Base-by-base conservation (phyloP, 2,797 vertebrate genomes). In the Myripristis murdjan region DNA sequence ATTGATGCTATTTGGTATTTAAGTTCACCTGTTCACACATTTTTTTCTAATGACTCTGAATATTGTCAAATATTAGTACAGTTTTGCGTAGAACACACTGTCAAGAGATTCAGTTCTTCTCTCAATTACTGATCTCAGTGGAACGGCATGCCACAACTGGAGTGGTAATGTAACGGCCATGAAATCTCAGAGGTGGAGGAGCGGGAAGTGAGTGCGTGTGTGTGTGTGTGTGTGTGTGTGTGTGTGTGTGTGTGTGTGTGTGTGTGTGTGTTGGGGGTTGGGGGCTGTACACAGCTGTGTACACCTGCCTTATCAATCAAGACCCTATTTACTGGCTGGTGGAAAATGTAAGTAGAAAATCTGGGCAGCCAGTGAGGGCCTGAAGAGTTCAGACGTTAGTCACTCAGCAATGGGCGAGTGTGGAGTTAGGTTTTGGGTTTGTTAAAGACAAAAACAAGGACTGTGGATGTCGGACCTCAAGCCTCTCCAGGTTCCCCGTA, bases 231-330 rank as follows among this genome's bases (percentile, higher is more conserved):
- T 54, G 11, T 12, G 35, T 3, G 48, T 28, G 55, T 11, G 11
- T 4, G 10, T 28, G 60, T 28, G 48, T 7, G 0, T 10, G 37
- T 14, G 28, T 54, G 11, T 12, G 35, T 3, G 23, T 31, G 41
- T 62, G 39, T 16, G 48, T 33, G 55, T 11, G 11, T 4, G 10
- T 28, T 24, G 7, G 28, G 28, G 28, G 28, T 2, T 4, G 28
- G 5, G 28, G 5, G 7, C 28, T 31, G 2, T 31, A 6, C 28
- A 51, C 87, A 89, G 82, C 75, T 89, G 82, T 68, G 81, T 69
- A 88, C 87, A 90, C 86, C 88, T 88, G 90, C 59, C 55, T 63
- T 58, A 37, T 91, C 85, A 70, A 48, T 92, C 89, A 83, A 12
- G 1, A 52, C 20, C 37, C 26, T 7, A 57, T 18, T 35, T 28